Conservation (phyloP, 2,797 vertebrate species). For the Enteromius paludinosus region DNA sequence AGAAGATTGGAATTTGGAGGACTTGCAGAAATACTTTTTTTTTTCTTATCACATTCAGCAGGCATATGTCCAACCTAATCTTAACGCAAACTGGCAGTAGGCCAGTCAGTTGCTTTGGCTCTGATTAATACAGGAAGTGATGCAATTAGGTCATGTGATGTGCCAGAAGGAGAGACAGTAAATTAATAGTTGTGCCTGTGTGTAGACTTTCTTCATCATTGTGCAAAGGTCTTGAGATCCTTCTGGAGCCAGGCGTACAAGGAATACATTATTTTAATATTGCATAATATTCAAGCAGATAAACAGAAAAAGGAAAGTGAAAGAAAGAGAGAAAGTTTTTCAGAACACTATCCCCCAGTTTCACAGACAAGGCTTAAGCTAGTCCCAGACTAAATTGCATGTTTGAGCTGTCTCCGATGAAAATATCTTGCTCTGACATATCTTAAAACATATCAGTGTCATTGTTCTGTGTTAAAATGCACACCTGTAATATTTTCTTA, state of each 20-base stretch:
- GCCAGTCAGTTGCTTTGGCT: not conserved
- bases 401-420: too few species aligned
- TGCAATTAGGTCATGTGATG: constrained; percentile 31
- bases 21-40: not conserved
- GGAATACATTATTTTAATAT: not conserved
- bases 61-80: not conserved
- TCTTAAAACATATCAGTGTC: too few species aligned
- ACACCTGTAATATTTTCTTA: too few species aligned
- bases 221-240: not conserved
- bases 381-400: too few species aligned
- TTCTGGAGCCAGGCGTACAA: not conserved
- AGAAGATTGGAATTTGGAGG: not conserved
- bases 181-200: not conserved
- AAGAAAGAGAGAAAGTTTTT: not conserved
- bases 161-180: constrained; percentile 9
- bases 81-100: not conserved
- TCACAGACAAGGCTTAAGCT: too few species aligned
- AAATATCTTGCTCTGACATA: too few species aligned
- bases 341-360: too few species aligned
- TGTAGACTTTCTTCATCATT: not conserved
- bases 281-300: not conserved
- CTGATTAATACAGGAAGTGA: constrained; percentile 14
- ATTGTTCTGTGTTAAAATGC: too few species aligned
- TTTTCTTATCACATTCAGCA: not conserved
- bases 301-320: not conserved